Evolutionary conservation across 23 tunicate species (phyloP), one percentile per base, ranked within the genome.

Genomic region (Clavelina lepadiformis): DNA sequence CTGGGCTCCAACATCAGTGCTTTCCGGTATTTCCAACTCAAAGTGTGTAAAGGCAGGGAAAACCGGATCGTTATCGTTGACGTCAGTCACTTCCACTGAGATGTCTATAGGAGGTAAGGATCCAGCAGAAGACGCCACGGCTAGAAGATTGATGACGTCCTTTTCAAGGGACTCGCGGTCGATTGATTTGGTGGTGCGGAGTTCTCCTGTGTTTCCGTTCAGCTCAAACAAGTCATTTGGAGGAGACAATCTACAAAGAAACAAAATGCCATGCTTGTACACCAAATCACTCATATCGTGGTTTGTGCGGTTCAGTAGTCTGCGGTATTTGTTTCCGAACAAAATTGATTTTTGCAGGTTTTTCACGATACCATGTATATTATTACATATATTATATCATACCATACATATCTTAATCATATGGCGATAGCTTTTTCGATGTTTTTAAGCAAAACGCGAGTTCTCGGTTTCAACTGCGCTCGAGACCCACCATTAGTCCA

Each of bases 21-120:
- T 71, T 58, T 86, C 95, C 18, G 85, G 74, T 0, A 86, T 63
- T 27, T 72, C 47, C 61, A 86, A 30, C 0, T 56, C 29, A 0
- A 67, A 61, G 18, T 25, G 38, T 19, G 69, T 65, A 7, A 76
- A 56, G 15, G 15, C n/a, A 22, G 79, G 61, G 47, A 86, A 86
- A 13, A 31, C 31, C 1, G 95, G 95, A 35, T 71, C 69, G 70
- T 86, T 78, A 38, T 86, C 95, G 74, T 86, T 86, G 28, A 86
- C 50, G 55, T 86, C 95, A 23, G 58, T 24, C 18, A 86, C 63
- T 0, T 67, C 46, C 20, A 86, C 78, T 22, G 47, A 36, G 11
- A 86, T 77, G 38, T 77, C 95, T 6, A 86, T 63, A 2, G 84
- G 84, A 2, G 73, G 73, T 19, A 62, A 69, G 27, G 32, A 26